Conservation (phyloP, 1,140 invertebrate genomes). For the Drosophila ogumai region DNA sequence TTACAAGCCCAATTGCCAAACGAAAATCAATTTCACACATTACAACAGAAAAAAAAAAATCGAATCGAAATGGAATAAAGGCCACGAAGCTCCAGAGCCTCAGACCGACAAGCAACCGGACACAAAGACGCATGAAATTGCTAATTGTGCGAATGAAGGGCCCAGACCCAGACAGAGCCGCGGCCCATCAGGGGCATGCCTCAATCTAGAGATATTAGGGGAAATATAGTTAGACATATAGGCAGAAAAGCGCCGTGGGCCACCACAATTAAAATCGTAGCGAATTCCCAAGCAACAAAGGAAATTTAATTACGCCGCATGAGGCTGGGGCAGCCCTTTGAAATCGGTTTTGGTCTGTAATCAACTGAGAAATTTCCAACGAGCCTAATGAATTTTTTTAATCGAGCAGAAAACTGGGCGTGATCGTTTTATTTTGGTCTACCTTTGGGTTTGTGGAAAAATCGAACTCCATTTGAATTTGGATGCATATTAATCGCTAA, state of each 20-base stretch:
- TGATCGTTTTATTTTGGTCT: constrained; percentile 49
- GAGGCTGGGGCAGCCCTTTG: constrained; percentile 65
- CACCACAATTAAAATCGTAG: constrained; percentile 78
- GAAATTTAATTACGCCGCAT: constrained; percentile 81
- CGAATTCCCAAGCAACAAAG: constrained; percentile 77
- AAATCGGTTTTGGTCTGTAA: constrained; percentile 66
- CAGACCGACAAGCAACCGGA: constrained; percentile 8
- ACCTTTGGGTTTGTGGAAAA: constrained; percentile 29
- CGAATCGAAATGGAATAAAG: constrained; percentile 37
- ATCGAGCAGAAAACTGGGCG: constrained; percentile 71
- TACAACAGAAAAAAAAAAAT: constrained; percentile 58
- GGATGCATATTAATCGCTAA: constrained; percentile 52
- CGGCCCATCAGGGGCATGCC: constrained; percentile 19
- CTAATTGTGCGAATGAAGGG: constrained; percentile 79
- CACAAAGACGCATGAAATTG: constrained; percentile 78
- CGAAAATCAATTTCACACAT: constrained; percentile 82
- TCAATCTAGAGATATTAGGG: constrained; percentile 12
- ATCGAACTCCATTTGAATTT: constrained; percentile 35
- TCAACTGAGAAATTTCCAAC: constrained; percentile 73
- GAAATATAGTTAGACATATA: constrained; percentile 40
- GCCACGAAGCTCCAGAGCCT: constrained; percentile 32
- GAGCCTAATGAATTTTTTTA: constrained; percentile 77
- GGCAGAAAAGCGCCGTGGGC: constrained; percentile 57
- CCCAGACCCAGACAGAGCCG: background rate
- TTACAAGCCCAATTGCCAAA: constrained; percentile 69